These are phyloP conservation scores for Amphilophus citrinellus DNA, from an alignment of 2,113 vertebrate species.

Conservation along the genomic window DNA sequence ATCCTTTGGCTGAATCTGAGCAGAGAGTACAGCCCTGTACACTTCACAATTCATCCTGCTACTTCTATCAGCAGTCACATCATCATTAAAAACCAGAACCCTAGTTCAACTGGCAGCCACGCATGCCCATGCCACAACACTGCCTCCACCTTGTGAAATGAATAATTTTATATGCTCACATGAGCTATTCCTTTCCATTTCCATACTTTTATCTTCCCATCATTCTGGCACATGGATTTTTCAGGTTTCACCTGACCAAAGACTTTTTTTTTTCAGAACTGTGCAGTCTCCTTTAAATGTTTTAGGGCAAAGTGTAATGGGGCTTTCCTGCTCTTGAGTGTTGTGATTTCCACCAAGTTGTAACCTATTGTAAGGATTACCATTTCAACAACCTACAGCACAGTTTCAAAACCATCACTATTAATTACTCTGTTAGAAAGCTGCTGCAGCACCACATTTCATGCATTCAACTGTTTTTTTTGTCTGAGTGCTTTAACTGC, in stretches of 20 bases:
- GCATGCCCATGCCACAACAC: not conserved
- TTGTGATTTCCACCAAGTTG: not conserved
- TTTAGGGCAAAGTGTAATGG: not conserved
- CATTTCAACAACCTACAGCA: not conserved
- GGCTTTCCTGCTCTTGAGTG: not conserved
- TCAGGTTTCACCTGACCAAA: not conserved
- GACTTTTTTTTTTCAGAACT: not conserved
- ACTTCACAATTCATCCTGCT: not conserved
- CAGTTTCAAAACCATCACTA: slow-evolving; percentile 40
- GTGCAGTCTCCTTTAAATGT: not conserved
- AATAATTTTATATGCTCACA: not conserved
- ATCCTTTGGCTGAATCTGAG: not conserved
- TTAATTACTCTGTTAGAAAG: slow-evolving; percentile 46
- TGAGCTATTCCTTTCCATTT: not conserved
- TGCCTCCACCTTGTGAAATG: not conserved
- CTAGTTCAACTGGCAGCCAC: not conserved
- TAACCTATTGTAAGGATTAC: not conserved
- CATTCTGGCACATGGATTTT: not conserved
- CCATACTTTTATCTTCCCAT: not conserved
- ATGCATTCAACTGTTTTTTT: not conserved
- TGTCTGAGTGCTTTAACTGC: not conserved
- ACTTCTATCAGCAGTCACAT: slow-evolving; percentile 1
- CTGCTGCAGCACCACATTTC: not conserved
- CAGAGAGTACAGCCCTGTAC: not conserved
- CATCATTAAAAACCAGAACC: not conserved